Base-by-base conservation (phyloP, 1,140 invertebrate genomes). In the Drosophila dunni region DNA sequence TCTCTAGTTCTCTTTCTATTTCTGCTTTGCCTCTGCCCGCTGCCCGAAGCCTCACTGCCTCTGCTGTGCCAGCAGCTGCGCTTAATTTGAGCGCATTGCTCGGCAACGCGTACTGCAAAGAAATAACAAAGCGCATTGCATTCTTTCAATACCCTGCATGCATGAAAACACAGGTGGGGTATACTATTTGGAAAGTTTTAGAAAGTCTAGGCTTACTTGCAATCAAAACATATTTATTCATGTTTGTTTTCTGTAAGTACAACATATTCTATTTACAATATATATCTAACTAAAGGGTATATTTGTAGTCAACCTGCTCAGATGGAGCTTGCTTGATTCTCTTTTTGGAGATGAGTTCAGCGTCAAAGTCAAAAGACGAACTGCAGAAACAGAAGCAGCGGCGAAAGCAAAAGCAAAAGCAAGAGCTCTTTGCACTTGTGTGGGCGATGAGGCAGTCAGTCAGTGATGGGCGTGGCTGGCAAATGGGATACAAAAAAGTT, bases 41-140 rank as follows among this genome's bases (percentile, higher is more conserved):
- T 42, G 38, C 57, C 9, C 34, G n/a, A n/a, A n/a, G 7, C 57
- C 15, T 13, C 42, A 34, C 42, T 42, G 38, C 51, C 44, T 29
- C 9, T 63, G 9, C 33, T 68, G 29, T 74, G 79, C 38, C 33
- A 53, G 34, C 81, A 81, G 81, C 71, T 85, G 82, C 75, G 75
- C 82, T 85, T 85, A 85, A 85, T 85, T 85, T 85, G 75, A 71
- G 81, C 81, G 80, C 69, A 81, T 75, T 85, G 81, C 81, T 78
- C 60, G 61, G 62, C 70, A 86, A 72, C 62, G 81, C 81, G 81
- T 85, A 78, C 71, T 61, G 75, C 62, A 79, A 75, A 78, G 78
- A 79, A 81, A 81, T 70, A 86, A 84, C 69, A 77, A 75, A 69
- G 60, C 58, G 69, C 82, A 63, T 68, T 81, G 81, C 81, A 85